Base-by-base conservation (phyloP, 2,888 invertebrate species). In the Octodonta nipae region DNA sequence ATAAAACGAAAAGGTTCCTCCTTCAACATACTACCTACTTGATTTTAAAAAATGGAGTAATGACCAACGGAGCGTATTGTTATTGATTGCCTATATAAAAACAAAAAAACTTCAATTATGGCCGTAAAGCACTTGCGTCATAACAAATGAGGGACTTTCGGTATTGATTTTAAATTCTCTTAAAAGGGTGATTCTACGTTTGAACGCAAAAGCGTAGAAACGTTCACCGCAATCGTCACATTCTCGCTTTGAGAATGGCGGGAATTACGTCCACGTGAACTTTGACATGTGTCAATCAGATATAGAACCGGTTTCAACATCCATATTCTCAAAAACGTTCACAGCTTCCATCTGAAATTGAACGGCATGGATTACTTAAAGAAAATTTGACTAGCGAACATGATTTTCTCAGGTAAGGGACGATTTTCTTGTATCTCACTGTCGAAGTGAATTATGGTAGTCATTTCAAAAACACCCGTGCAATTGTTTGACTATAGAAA, bases 261-360 rank as follows among this genome's bases (percentile, higher is more conserved):
- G 52, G 55, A 56, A 56, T 40, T 43, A 35, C 39, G 35, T 44
- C 41, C 55, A 57, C 55, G 51, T 56, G 55, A 41, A 42, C 45
- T 54, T 54, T 55, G 53, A 55, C 53, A 50, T 44, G 41, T 52
- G 52, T 52, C 55, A 55, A 52, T 54, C 49, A 50, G 15, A 39
- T n/a, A n/a, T 17, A 17, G 8, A 17, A 8, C 17, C 6, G 5
- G 8, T 17, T 17, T 6, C 8, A 17, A 17, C 8, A 17, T 17
- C 6, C 17, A 17, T 17, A 17, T 17, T 17, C 8, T 17, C 8
- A 17, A 17, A 6, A 17, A 6, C 8, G 17, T 6, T 17, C 5
- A 6, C 5, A 17, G 6, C 5, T 17, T 17, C 5, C 8, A 17
- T 17, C 8, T 17, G 6, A 17, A 17, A 17, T 17, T n/a, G n/a